A percentile compares a stretch with the other conserved stretches of the same genome.
These are phyloP conservation scores for Nixonia krombeini DNA, from an alignment of 1,140 invertebrate genomes.

Conservation along the genomic window DNA sequence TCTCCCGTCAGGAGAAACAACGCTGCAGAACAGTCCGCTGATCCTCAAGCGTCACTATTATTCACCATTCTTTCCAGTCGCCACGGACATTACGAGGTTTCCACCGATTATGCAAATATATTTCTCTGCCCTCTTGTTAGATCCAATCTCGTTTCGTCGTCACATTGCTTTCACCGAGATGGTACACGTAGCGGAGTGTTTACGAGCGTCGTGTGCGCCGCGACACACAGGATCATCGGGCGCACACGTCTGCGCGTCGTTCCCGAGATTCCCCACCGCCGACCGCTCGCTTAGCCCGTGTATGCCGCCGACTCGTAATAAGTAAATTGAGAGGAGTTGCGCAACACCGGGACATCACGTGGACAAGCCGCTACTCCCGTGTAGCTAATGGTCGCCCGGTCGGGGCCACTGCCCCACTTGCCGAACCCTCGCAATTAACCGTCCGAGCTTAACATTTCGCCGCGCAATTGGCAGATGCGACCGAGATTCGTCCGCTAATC, in stretches of 20 bases:
- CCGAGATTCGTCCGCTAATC: slow-evolving; percentile 7
- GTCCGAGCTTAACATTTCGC: slow-evolving; percentile 60
- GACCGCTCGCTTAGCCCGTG: background rate
- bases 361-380: slow-evolving; percentile 54
- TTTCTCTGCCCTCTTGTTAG: slow-evolving; percentile 22
- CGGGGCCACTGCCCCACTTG: slow-evolving; percentile 49
- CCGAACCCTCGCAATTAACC: slow-evolving; percentile 61
- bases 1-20: slow-evolving; percentile 17
- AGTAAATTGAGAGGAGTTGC: slow-evolving; percentile 43
- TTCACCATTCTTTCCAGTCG: slow-evolving; percentile 14
- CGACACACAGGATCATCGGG: slow-evolving; percentile 3
- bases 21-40: slow-evolving; percentile 7
- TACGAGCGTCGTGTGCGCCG: background rate
- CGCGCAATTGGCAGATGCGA: slow-evolving; percentile 21
- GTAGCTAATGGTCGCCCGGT: slow-evolving; percentile 66
- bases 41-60: slow-evolving; percentile 20
- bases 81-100: slow-evolving; percentile 11
- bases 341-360: slow-evolving; percentile 35
- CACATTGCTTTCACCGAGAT: slow-evolving; percentile 13
- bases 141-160: slow-evolving; percentile 9
- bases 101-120: slow-evolving; percentile 38
- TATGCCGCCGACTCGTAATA: slow-evolving; percentile 17
- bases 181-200: slow-evolving; percentile 4
- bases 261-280: slow-evolving; percentile 1
- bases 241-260: slow-evolving; percentile 2